Evolutionary conservation across 2,888 invertebrate species (phyloP), one percentile per base, ranked within the genome.

Genomic region (Monoplex corrugatus): DNA sequence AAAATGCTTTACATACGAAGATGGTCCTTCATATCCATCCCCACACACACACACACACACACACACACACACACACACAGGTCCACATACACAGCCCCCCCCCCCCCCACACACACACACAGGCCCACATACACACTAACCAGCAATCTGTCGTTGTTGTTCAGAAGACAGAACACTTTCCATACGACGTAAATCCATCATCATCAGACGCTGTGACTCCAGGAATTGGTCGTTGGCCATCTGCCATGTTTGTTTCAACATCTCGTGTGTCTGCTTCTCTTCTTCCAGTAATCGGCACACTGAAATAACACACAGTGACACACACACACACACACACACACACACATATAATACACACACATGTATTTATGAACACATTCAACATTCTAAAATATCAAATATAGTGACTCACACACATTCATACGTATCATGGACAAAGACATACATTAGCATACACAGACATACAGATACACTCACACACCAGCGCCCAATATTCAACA

Each of bases 141-240:
- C 96, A 92, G 94, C 94, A 43, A 96, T 93, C 92, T 96, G 96
- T 85, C 96, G 92, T 89, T 96, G 95, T 91, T 96, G 96, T 89
- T 96, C 96, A 16, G 95, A 92, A 2, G 96, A 95, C 86, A 96
- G 93, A 2, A 96, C 94, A 88, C 94, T 94, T 90, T 96, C 96
- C 95, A 96, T 96, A 1, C 96, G 92, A 23, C 95, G 93, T 93
- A 96, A 94, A 92, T 96, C 96, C 93, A 95, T 95, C 93, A 96
- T 95, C 94, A 96, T 96, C 23, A 96, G 95, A 5, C 96, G 93
- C 93, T 96, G 96, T 8, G 96, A 95, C 93, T 96, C 96, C 43
- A 96, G 93, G 93, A 96, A 96, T 93, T 96, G 96, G 91, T 96
- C 96, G 92, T 96, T 96, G n/a, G 96, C 96, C 95, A 96, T 96